phyloP scores from a whole-genome alignment of 2,888 invertebrate genomes.

The Noctua janthina region DNA sequence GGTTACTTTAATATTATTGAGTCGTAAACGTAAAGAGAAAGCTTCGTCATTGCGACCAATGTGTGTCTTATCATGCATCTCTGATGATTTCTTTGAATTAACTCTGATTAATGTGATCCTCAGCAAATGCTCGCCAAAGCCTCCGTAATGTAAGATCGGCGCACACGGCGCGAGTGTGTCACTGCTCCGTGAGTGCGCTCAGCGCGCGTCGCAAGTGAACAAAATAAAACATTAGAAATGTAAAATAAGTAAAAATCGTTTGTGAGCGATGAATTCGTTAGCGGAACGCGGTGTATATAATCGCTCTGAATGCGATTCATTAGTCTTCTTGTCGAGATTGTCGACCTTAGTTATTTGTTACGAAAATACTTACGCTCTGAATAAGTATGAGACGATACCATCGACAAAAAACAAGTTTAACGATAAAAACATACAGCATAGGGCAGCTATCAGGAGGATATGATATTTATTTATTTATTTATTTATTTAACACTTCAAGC shows the following conservation, averaged over 20 bases:
- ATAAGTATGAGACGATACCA: slow-evolving; percentile 36
- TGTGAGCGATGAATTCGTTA: slow-evolving; percentile 76
- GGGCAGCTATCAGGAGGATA: background rate
- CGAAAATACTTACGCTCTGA: slow-evolving; percentile 70
- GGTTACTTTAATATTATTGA: slow-evolving; percentile 29
- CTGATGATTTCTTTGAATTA: slow-evolving; percentile 39
- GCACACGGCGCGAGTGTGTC: background rate
- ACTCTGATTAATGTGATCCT: slow-evolving; percentile 40
- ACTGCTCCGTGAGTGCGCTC: slow-evolving; percentile 7
- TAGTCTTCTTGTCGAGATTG: slow-evolving; percentile 77
- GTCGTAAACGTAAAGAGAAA: slow-evolving; percentile 14
- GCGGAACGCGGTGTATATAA: slow-evolving; percentile 74
- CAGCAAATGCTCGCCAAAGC: slow-evolving; percentile 38
- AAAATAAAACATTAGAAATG: slow-evolving; percentile 67
- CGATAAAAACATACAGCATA: slow-evolving; percentile 15
- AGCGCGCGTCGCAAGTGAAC: slow-evolving; percentile 28
- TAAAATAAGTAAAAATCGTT: slow-evolving; percentile 69
- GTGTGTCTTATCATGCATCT: background rate
- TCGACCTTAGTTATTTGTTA: slow-evolving; percentile 76
- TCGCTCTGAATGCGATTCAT: slow-evolving; percentile 73
- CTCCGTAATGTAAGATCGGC: slow-evolving; percentile 12
- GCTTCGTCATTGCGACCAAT: slow-evolving; percentile 2
- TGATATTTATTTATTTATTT: too few species aligned
- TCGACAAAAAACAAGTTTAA: slow-evolving; percentile 25
- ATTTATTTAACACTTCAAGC: too few species aligned